Evolutionary conservation across 2,888 invertebrate genomes (phyloP).

Genomic region (Melinopterus prodromus): DNA sequence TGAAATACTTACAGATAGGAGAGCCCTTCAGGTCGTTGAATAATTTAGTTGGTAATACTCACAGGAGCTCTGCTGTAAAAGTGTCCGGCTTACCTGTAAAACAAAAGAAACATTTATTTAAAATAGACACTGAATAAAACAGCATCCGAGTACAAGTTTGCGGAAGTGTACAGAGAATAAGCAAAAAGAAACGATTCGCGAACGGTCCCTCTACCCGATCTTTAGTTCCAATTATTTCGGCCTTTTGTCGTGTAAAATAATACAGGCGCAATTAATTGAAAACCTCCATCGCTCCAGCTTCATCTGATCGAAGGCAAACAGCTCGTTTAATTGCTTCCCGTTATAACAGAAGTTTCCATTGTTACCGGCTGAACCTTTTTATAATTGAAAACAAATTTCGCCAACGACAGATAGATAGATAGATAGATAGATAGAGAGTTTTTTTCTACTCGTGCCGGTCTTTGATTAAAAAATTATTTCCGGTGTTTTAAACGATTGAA

Average conservation of each 20-base stretch:
- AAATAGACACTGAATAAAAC: neutral
- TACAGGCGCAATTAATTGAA: neutral
- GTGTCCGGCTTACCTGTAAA: neutral
- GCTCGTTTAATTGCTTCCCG: conserved; percentile 4
- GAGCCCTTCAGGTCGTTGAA: no score
- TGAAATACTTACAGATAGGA: no score
- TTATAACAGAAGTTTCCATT: conserved; percentile 4
- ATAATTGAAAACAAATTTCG: neutral
- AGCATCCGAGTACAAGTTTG: no score
- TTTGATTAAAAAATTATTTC: neutral
- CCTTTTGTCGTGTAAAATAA: conserved; percentile 4
- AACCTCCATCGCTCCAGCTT: neutral
- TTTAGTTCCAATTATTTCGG: conserved; percentile 4
- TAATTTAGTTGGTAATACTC: no score
- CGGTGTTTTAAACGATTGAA: no score
- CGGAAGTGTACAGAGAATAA: neutral
- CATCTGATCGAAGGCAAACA: conserved; percentile 4
- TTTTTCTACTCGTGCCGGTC: neutral
- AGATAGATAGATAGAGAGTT: neutral
- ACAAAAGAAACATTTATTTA: neutral
- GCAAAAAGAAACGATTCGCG: neutral
- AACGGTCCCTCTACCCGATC: neutral
- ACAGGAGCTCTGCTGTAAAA: neutral
- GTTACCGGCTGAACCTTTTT: neutral
- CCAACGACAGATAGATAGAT: neutral